Conservation (phyloP, 2,888 invertebrate genomes). For the Lydus trimaculatus region DNA sequence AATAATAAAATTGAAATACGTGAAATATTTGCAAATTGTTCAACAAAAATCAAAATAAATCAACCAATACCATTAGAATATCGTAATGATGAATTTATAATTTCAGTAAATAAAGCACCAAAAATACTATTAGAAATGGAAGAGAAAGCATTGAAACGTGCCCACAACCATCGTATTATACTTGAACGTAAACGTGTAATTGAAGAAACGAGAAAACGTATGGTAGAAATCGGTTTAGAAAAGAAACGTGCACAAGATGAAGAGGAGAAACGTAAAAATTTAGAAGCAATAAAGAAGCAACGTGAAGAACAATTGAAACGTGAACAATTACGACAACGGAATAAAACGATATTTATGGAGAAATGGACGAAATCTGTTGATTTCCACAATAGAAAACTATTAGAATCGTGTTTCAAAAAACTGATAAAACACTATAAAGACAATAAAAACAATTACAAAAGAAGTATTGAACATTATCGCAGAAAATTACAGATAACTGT, state of each 20-base stretch:
- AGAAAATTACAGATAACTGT: constrained; percentile 39
- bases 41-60: constrained; percentile 58
- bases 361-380: constrained; percentile 59
- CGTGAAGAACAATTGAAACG: constrained; percentile 66
- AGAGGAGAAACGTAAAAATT: constrained; percentile 67
- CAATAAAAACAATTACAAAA: constrained; percentile 53
- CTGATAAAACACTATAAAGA: constrained; percentile 54
- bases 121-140: constrained; percentile 78
- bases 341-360: constrained; percentile 58
- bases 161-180: constrained; percentile 58
- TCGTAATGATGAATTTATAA: constrained; percentile 53
- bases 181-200: constrained; percentile 63
- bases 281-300: constrained; percentile 68
- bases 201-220: constrained; percentile 63
- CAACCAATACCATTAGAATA: constrained; percentile 61
- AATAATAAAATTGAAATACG: constrained; percentile 66
- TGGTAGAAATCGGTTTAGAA: constrained; percentile 69
- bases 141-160: constrained; percentile 72
- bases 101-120: constrained; percentile 68
- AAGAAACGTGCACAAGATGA: constrained; percentile 67
- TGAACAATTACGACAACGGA: constrained; percentile 67
- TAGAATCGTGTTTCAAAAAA: constrained; percentile 54
- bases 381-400: constrained; percentile 57
- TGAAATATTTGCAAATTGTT: constrained; percentile 58
- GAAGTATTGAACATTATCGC: constrained; percentile 46